A percentile compares a stretch with the other conserved stretches of the same genome.
phyloP scores from a whole-genome alignment of 2,888 invertebrate genomes.

The Megastigmus dorsalis region DNA sequence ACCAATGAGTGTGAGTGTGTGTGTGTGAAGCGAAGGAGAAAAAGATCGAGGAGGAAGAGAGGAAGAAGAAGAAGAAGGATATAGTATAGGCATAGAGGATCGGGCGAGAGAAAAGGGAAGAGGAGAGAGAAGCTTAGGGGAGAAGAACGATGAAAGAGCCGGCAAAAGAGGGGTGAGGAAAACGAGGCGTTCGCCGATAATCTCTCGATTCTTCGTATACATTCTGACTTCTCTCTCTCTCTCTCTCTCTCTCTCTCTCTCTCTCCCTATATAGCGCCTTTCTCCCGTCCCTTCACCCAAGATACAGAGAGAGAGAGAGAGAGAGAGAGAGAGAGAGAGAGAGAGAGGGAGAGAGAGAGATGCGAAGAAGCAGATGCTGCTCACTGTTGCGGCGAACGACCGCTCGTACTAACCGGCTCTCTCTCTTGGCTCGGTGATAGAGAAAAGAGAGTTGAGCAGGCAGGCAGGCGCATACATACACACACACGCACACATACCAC shows the following conservation, averaged over 20 bases:
- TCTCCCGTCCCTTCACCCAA: constrained; percentile 12
- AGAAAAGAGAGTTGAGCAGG: too few species aligned
- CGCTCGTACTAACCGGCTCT: constrained; percentile 20
- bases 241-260: background rate
- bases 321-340: constrained; percentile 12
- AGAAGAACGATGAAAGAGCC: too few species aligned
- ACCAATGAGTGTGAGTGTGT: too few species aligned
- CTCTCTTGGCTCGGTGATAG: too few species aligned
- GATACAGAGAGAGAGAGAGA: constrained; percentile 30
- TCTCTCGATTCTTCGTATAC: constrained; percentile 63
- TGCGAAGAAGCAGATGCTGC: background rate
- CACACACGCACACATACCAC: too few species aligned
- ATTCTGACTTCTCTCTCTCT: background rate
- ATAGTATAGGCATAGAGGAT: too few species aligned
- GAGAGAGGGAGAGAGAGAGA: constrained; percentile 5
- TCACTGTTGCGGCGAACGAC: constrained; percentile 44
- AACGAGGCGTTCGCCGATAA: constrained; percentile 62
- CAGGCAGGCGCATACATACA: too few species aligned
- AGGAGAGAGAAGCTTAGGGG: background rate
- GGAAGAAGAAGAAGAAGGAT: constrained; percentile 32
- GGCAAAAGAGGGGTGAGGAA: constrained; percentile 54
- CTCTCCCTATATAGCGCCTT: background rate
- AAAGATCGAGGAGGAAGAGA: constrained; percentile 22
- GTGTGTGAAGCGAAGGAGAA: background rate
- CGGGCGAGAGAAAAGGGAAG: constrained; percentile 45